Percentiles rank a stretch among this genome's conserved stretches.
These are phyloP conservation scores for Parnassius orleans DNA, from an alignment of 2,888 invertebrate species.

Conservation along the genomic window DNA sequence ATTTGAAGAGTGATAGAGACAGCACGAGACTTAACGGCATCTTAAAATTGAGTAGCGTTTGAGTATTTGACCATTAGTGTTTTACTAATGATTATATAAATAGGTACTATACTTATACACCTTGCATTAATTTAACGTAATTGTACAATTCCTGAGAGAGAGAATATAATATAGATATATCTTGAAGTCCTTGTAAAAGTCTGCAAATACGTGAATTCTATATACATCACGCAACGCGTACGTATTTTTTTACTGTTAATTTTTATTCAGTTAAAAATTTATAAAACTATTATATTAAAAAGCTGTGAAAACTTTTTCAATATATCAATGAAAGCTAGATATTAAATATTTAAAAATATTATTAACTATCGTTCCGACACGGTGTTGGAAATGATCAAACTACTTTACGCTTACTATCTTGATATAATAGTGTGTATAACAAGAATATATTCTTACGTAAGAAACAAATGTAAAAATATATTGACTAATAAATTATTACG, in stretches of 20 bases:
- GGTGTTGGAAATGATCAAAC: conserved; percentile 57
- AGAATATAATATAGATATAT: conserved; percentile 38
- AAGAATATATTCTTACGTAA: conserved; percentile 65
- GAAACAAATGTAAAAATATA: conserved; percentile 56
- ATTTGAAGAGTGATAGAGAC: no score
- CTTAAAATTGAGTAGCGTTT: no score
- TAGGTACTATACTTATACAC: conserved; percentile 28
- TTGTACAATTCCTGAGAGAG: conserved; percentile 71
- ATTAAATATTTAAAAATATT: conserved; percentile 45
- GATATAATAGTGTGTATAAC: conserved; percentile 65
- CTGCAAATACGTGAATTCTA: conserved; percentile 27
- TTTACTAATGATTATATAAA: conserved; percentile 6
- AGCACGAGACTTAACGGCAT: no score
- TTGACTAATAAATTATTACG: conserved; percentile 59
- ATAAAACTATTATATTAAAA: conserved; percentile 24
- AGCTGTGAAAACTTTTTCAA: conserved; percentile 32
- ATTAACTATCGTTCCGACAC: conserved; percentile 51
- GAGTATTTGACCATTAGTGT: no score
- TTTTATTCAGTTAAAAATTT: conserved; percentile 45
- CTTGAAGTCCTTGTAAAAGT: conserved; percentile 46
- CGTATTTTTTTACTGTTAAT: conserved; percentile 59
- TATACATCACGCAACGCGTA: conserved; percentile 42
- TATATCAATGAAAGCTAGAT: conserved; percentile 38
- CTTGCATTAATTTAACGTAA: conserved; percentile 27
- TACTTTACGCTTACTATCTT: conserved; percentile 78